phyloP scores from a whole-genome alignment of 2,113 vertebrate genomes.

The Ptyas mucosa region DNA sequence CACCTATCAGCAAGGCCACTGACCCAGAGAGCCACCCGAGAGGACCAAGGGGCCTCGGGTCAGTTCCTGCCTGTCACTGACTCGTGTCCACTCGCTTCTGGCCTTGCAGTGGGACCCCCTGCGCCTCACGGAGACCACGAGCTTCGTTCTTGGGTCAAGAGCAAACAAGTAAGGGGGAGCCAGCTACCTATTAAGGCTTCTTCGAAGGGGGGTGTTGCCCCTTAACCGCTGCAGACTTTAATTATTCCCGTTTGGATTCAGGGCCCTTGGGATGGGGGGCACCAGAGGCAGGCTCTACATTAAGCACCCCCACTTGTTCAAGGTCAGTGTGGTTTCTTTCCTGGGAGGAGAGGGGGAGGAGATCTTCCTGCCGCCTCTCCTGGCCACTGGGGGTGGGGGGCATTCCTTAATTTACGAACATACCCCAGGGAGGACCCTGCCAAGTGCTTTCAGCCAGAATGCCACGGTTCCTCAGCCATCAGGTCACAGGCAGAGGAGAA shows the following conservation, averaged over 20 bases:
- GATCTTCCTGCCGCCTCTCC: not conserved
- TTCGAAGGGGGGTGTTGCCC: not conserved
- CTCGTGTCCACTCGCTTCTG: not conserved
- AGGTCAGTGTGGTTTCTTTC: conserved; percentile 71
- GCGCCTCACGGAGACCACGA: conserved; percentile 84
- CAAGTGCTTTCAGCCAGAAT: not conserved
- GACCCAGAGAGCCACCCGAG: not conserved
- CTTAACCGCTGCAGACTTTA: no score
- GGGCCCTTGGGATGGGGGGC: conserved; percentile 95
- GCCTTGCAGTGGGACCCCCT: conserved; percentile 88
- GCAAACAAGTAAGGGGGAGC: conserved; percentile 90
- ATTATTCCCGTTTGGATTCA: conserved; percentile 56
- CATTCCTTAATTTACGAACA: not conserved
- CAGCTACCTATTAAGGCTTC: fast-evolving
- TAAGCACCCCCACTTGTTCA: conserved; percentile 94
- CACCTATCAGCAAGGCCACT: not conserved
- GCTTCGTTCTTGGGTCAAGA: conserved; percentile 94
- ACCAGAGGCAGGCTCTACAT: conserved; percentile 97
- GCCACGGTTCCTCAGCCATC: not conserved
- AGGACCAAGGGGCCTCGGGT: not conserved
- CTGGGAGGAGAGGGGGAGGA: no score
- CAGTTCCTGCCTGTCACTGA: not conserved
- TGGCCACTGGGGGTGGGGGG: not conserved
- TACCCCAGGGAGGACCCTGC: not conserved
- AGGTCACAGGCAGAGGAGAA: fast-evolving